Evolutionary conservation across 2,113 vertebrate species (phyloP).

Genomic region (Sturnus vulgaris): DNA sequence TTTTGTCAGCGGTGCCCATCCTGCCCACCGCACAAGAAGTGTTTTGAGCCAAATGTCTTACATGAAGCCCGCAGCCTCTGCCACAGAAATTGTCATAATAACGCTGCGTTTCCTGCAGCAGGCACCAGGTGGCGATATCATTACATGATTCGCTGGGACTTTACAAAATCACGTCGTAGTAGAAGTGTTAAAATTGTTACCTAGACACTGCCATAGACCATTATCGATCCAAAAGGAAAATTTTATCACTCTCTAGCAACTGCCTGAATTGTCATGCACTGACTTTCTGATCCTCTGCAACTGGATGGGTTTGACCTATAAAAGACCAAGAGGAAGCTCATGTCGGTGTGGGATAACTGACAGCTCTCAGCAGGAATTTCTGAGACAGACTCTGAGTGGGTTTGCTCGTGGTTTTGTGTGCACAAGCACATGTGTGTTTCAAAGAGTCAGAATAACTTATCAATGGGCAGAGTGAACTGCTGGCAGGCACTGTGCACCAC

Average conservation of each 20-base stretch:
- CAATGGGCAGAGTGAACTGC: neutral
- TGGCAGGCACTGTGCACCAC: neutral
- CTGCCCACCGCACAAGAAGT: neutral
- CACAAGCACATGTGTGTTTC: neutral
- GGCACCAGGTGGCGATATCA: constrained; percentile 54
- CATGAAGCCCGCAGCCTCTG: neutral
- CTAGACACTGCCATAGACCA: neutral
- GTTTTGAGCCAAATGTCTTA: neutral
- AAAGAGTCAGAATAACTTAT: neutral
- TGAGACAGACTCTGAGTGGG: neutral
- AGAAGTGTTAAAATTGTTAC: neutral
- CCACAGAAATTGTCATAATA: neutral
- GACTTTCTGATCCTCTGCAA: neutral
- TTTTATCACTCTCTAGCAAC: neutral
- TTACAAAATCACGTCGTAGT: neutral
- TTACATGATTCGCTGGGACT: neutral
- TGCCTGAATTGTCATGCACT: neutral
- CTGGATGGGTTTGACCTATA: neutral
- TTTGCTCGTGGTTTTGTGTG: neutral
- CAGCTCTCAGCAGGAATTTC: neutral
- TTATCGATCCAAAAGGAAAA: neutral
- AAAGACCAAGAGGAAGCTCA: neutral
- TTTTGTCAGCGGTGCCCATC: neutral
- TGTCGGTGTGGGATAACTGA: neutral
- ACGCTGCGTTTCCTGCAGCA: neutral